Percentiles rank a stretch among this genome's conserved stretches.
Evolutionary conservation across 2,113 vertebrate genomes (phyloP).

Genomic region (Emydocephalus ijimae): DNA sequence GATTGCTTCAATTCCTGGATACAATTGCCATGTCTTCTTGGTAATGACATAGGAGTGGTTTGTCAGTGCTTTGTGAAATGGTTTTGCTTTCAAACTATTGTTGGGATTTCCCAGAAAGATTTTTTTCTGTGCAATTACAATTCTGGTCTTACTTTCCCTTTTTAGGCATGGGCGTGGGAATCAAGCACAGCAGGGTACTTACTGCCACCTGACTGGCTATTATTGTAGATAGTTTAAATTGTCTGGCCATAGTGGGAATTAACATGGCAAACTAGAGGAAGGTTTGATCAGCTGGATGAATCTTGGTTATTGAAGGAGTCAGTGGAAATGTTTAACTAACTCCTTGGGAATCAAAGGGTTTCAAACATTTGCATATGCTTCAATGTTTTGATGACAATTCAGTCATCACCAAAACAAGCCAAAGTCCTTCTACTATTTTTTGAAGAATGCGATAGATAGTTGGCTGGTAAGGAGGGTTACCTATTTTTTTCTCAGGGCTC

Average conservation of each 20-base stretch:
- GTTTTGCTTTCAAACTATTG: background rate
- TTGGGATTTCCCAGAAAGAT: background rate
- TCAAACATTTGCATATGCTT: background rate
- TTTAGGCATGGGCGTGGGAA: rapidly evolving
- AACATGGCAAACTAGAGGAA: background rate
- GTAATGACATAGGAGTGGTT: background rate
- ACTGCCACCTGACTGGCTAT: background rate
- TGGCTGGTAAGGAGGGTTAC: background rate
- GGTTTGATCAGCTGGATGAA: background rate
- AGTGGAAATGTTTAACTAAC: background rate
- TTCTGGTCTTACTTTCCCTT: background rate
- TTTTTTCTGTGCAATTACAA: background rate
- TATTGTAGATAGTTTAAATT: background rate
- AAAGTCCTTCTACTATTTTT: background rate
- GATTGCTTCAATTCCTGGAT: background rate
- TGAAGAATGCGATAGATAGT: background rate
- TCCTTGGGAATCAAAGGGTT: background rate
- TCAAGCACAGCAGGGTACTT: background rate
- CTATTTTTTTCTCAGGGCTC: background rate
- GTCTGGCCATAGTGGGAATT: background rate
- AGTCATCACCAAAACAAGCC: background rate
- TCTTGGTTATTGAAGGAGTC: background rate
- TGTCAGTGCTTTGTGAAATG: background rate
- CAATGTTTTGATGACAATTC: background rate
- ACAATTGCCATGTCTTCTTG: background rate